Conservation (phyloP, 2,888 invertebrate species). For the Eledone cirrhosa region DNA sequence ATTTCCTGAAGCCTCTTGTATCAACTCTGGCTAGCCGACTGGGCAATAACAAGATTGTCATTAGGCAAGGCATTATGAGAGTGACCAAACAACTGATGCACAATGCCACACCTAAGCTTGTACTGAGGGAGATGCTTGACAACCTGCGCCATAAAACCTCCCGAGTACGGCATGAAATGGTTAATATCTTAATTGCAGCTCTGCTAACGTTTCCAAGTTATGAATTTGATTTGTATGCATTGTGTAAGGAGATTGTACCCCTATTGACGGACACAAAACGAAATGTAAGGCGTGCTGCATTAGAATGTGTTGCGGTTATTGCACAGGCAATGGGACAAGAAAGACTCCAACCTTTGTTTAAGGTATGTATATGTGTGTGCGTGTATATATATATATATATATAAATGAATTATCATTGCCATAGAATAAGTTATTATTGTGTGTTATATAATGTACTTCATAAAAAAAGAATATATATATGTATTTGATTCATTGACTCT, state of each 20-base stretch:
- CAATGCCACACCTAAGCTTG: constrained; percentile 69
- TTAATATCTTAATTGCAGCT: constrained; percentile 81
- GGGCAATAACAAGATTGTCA: constrained; percentile 69
- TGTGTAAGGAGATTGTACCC: constrained; percentile 68
- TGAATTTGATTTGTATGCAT: constrained; percentile 73
- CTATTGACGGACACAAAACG: constrained; percentile 74
- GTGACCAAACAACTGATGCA: constrained; percentile 70
- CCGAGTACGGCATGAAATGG: constrained; percentile 77
- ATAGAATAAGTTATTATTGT: no score
- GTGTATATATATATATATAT: neutral
- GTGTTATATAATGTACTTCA: no score
- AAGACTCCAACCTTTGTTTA: constrained; percentile 71
- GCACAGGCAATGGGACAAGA: constrained; percentile 77
- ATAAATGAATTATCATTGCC: no score
- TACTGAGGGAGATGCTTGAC: constrained; percentile 70
- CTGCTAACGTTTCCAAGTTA: constrained; percentile 82
- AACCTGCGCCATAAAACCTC: constrained; percentile 68
- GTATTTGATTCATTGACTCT: no score
- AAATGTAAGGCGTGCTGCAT: constrained; percentile 79
- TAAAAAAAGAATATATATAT: no score
- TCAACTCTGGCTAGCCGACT: constrained; percentile 67
- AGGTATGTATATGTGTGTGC: constrained; percentile 6
- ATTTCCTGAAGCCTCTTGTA: constrained; percentile 68
- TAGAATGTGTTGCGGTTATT: constrained; percentile 82
- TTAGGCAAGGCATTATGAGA: constrained; percentile 69